Evolutionary conservation across 2,888 invertebrate genomes (phyloP), one percentile per base, ranked within the genome.

Genomic region (Eupithecia exiguata): DNA sequence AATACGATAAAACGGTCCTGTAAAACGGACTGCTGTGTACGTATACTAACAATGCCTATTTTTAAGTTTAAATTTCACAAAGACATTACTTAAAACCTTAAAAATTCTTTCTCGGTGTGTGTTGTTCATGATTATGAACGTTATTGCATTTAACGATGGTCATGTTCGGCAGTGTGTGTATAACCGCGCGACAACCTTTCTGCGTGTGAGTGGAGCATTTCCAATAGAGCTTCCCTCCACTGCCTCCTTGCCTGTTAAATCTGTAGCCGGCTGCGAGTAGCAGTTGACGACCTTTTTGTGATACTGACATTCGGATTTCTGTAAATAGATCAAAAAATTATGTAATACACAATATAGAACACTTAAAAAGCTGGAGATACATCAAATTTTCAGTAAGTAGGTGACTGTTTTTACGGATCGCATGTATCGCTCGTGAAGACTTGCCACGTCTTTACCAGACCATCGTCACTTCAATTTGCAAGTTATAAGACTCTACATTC

Each of bases 291-390:
- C 73, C 73, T 21, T 61, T 43, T n/a, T 43, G 14, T 46, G 76
- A 76, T 21, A 30, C 68, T 18, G 63, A 46, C 53, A 76, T 65
- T 18, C 7, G 16, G 16, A 65, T 40, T 0, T 58, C 72, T 72
- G 72, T 35, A 69, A 72, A 25, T 58, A 53, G 21, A 53, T 25
- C 43, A 43, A 30, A 35, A 25, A 21, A 10, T 53, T 21, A 58
- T 25, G 14, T 14, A 14, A 12, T 53, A 21, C 12, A 21, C 10
- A 5, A 49, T 9, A n/a, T 43, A 16, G 5, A 14, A 43, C 16
- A 16, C 43, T 6, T 16, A 43, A 43, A 53, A 0, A n/a, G 21
- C 21, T 53, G 21, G 10, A 21, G 10, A 53, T 53, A 12, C 21
- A 10, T 53, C 9, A 21, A 3, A 10, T 53, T 9, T 4, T 53